Conservation (phyloP, 2,888 invertebrate genomes). For the Diarsia rubi region DNA sequence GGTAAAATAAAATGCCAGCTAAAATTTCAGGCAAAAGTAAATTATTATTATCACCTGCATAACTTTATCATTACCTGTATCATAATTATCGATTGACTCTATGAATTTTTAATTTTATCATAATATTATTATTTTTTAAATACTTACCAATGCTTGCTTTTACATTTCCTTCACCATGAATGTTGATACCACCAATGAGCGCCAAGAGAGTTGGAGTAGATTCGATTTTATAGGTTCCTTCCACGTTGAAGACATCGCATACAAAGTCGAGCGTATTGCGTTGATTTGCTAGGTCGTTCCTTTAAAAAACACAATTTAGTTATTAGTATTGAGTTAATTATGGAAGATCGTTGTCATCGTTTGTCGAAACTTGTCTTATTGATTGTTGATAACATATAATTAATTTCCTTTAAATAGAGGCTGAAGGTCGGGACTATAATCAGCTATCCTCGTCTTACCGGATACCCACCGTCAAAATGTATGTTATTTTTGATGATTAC, state of each 20-base stretch:
- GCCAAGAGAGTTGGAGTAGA: slow-evolving; percentile 38
- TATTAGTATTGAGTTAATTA: not conserved
- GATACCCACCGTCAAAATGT: not conserved
- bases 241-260: slow-evolving; percentile 35
- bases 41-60: not conserved
- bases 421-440: not conserved
- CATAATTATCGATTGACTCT: not conserved
- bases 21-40: not conserved
- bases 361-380: not conserved
- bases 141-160: slow-evolving; percentile 36
- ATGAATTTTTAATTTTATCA: not conserved
- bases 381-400: not conserved
- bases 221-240: slow-evolving; percentile 40
- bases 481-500: not conserved
- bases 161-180: slow-evolving; percentile 57
- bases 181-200: slow-evolving; percentile 47
- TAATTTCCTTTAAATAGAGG: not conserved
- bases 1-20: not conserved
- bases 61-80: not conserved
- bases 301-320: slow-evolving; percentile 11
- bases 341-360: not conserved
- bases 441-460: not conserved
- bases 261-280: not conserved
- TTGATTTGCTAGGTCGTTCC: slow-evolving; percentile 14
- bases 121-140: not conserved